Percentiles rank a stretch among this genome's conserved stretches.
phyloP scores from a whole-genome alignment of 1,140 invertebrate species.

The Rhyzopertha dominica region DNA sequence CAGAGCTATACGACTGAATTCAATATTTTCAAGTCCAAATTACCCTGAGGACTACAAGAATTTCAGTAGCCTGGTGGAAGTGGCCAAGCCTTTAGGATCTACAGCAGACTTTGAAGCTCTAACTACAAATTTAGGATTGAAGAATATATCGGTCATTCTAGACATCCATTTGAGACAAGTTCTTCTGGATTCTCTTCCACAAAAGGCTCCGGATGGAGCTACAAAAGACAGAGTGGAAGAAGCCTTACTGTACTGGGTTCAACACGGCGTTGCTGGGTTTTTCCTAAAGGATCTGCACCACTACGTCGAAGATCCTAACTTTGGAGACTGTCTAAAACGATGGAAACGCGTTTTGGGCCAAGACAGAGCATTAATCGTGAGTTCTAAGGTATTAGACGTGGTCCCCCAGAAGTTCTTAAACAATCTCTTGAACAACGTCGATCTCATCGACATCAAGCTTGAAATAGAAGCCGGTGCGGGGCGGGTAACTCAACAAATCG shows the following conservation, averaged over 20 bases:
- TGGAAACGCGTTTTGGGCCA: conserved; percentile 63
- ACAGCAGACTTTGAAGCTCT: conserved; percentile 61
- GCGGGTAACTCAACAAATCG: conserved; percentile 54
- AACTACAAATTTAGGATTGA: conserved; percentile 53
- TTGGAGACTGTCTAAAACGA: conserved; percentile 50
- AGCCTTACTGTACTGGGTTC: conserved; percentile 61
- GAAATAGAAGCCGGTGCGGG: conserved; percentile 54
- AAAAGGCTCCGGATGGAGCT: too few species aligned
- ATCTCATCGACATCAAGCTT: conserved; percentile 66
- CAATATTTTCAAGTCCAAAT: conserved; percentile 63
- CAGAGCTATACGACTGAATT: conserved; percentile 64
- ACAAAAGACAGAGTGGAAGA: conserved; percentile 48
- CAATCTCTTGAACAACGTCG: conserved; percentile 57
- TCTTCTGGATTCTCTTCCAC: too few species aligned
- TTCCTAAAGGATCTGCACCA: conserved; percentile 65
- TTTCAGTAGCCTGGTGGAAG: conserved; percentile 55
- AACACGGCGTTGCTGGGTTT: conserved; percentile 69
- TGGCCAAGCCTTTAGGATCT: conserved; percentile 60
- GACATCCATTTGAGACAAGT: conserved; percentile 63
- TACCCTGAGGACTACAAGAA: conserved; percentile 67
- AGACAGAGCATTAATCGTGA: conserved; percentile 62
- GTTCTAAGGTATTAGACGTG: conserved; percentile 51
- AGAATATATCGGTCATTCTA: conserved; percentile 66
- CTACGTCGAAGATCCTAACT: conserved; percentile 46
- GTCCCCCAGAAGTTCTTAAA: conserved; percentile 45